Base-by-base conservation (phyloP, 37 sponge, comb jelly and placozoan genomes). In the Aphrocallistes beatrix region DNA sequence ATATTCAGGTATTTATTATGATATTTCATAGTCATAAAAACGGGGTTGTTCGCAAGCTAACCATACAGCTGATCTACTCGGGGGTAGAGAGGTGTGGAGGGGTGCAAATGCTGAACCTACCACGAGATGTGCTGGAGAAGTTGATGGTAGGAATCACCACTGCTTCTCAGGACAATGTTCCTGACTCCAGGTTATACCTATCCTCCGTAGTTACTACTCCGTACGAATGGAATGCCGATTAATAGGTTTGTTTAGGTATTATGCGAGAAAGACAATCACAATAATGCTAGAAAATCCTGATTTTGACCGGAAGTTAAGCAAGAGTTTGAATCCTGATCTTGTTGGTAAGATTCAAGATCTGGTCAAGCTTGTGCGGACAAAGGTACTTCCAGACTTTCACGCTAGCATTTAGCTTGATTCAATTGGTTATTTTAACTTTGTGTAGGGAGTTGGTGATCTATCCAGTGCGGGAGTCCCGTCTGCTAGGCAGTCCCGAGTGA, bases 51-150 rank as follows among this genome's bases (percentile, higher is more conserved):
- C 93, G 96, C 17, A 90, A 86, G 37, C 82, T 69, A 13, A 82
- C 92, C 0, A 82, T 92, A 16, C 88, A 87, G 88, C 75, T 90
- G 39, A 85, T 95, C 51, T 87, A 83, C 45, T 25, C 34, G 36
- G 38, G 82, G 9, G 82, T 93, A 23, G 92, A 93, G 86, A 25
- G 3, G 23, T 82, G 69, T 36, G 92, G 90, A 16, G 88, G 88
- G 0, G 83, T 75, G n/a, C 85, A 82, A 36, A n/a, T 94, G 36
- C 83, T 92, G 28, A 40, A 38, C 82, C 48, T 47, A 1, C 87
- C 50, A 42, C 88, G 85, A 23, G 95, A 94, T 23, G 50, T 93
- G 0, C 37, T 90, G 84, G 96, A 95, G 82, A 85, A 34, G 69
- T 36, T 86, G 21, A 42, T 95, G 16, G 50, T 82, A 0, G 89